A percentile compares a stretch with the other conserved stretches of the same genome.
Conservation (phyloP, 2,888 invertebrate species). For the Noctua fimbriata region DNA sequence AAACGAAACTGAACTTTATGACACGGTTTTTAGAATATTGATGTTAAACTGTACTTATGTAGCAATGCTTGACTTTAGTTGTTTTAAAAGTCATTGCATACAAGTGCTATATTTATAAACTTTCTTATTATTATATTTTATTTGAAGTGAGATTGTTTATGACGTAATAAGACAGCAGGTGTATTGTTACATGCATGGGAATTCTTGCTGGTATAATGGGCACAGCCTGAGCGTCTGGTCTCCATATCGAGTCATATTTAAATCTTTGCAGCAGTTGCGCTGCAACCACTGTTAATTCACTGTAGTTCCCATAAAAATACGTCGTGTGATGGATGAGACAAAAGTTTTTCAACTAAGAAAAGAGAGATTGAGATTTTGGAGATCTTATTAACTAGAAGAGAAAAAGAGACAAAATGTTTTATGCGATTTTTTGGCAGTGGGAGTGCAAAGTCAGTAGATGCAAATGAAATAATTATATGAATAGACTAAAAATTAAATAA, state of each 20-base stretch:
- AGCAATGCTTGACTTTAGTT: slow-evolving; percentile 43
- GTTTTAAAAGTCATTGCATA: slow-evolving; percentile 30
- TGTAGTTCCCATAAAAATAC: not conserved
- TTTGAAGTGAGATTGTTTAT: not conserved
- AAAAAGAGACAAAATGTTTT: not conserved
- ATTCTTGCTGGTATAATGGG: slow-evolving; percentile 2
- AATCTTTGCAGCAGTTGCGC: not conserved
- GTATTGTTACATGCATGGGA: slow-evolving; percentile 13
- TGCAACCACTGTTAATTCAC: not conserved
- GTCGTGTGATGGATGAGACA: not conserved
- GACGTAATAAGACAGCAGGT: not conserved
- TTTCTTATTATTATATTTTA: slow-evolving; percentile 26
- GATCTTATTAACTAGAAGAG: not conserved
- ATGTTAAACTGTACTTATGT: not conserved
- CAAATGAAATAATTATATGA: not conserved
- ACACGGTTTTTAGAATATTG: not conserved
- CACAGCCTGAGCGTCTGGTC: not conserved
- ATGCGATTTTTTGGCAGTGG: not conserved
- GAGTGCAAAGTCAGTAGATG: not conserved
- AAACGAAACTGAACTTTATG: slow-evolving; percentile 5
- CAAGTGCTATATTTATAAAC: slow-evolving; percentile 55
- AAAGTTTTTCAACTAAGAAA: not conserved
- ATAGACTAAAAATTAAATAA: not conserved
- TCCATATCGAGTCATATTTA: not conserved
- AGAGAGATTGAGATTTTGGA: not conserved